Evolutionary conservation across 2,888 invertebrate genomes (phyloP).

Genomic region (Heliconius ethilla): DNA sequence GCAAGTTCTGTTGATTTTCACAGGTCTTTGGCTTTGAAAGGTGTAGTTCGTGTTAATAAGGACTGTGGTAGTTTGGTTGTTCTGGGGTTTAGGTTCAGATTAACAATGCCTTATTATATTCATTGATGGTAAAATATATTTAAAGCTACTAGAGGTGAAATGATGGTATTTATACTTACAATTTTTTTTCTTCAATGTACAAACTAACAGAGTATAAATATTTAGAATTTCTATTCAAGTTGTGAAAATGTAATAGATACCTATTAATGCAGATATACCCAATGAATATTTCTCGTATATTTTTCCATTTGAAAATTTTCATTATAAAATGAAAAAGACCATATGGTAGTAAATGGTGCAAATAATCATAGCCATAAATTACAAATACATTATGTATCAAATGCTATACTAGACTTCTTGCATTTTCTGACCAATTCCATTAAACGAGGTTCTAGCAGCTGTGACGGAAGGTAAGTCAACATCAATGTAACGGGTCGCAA

Average conservation of each 20-base stretch:
- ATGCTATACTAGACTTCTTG: conserved; percentile 10
- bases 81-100: background rate
- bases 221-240: background rate
- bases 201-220: background rate
- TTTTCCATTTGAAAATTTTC: background rate
- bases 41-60: conserved; percentile 54
- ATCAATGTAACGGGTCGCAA: conserved; percentile 78
- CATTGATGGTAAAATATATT: background rate
- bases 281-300: background rate
- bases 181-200: background rate
- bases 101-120: background rate
- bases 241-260: background rate
- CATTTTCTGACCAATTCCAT: conserved; percentile 45
- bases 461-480: conserved; percentile 82
- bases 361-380: background rate
- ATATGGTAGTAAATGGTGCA: background rate
- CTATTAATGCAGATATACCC: background rate
- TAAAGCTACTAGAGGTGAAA: background rate
- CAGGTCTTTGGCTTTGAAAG: conserved; percentile 53
- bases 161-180: background rate
- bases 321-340: background rate
- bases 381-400: background rate
- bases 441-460: conserved; percentile 72
- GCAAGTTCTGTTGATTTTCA: conserved; percentile 59
- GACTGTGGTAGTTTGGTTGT: conserved; percentile 12